Evolutionary conservation across 2,797 vertebrate genomes (phyloP), one percentile per base, ranked within the genome.

Genomic region (Limnodromus scolopaceus): DNA sequence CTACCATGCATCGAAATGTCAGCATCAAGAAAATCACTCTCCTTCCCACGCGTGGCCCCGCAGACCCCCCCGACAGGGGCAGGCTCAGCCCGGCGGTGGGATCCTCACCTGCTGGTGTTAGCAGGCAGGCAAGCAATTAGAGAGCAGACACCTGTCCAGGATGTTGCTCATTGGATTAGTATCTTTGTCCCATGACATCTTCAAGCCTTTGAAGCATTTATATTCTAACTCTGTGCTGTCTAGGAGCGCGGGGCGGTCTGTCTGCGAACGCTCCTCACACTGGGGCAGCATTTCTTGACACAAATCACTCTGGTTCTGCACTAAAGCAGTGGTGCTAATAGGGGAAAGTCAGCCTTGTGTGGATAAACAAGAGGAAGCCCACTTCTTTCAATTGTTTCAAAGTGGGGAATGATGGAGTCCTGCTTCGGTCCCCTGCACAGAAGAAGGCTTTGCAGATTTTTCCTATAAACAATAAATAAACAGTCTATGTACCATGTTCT

Each of bases 121-220:
- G 92, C 77, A 82, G 5, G 86, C 64, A 65, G 41, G 12, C 75
- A 60, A 71, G 78, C 55, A 75, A 60, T 70, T 81, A 65, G 82
- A 74, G 82, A 86, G 53, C 74, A 96, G 92, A 96, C 95, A 94
- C 94, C 94, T 97, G 91, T 27, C 90, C 95, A 93, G 88, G 94
- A 94, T 95, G 89, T 89, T 81, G 86, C 82, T 97, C 94, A 93
- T 8, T 80, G 89, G 61, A 92, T 89, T 80, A 89, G 66, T 36
- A 71, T 91, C 91, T 92, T 92, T 0, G 0, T 9, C 0, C 55
- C 66, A 92, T 38, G 41, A 88, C 58, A 74, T 83, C 87, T 94
- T 86, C 78, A 77, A 71, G 57, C 15, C 69, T 96, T 77, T 79
- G 57, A 91, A 91, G 87, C 30, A 0, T 78, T 95, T 63, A 3